Evolutionary conservation across 2,888 invertebrate genomes (phyloP), one percentile per base, ranked within the genome.

Genomic region (Apamea sordens): DNA sequence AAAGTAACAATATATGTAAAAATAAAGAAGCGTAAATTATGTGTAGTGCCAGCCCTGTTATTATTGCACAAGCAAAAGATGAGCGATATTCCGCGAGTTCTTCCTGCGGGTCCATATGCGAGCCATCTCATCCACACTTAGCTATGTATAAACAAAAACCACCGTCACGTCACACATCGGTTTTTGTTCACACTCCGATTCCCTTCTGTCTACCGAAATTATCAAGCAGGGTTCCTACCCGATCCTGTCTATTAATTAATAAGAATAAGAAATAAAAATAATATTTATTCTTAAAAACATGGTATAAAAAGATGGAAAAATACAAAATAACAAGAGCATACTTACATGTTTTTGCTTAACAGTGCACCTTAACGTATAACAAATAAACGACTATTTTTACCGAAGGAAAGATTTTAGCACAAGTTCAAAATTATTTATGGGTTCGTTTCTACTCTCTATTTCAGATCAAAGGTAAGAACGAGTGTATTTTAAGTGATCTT

Each of bases 61-160:
- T 93, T 93, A 95, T 96, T 95, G 95, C 95, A 95, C 94, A 96
- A 94, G 95, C 94, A 95, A 94, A 95, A 94, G 92, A 91, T 91
- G 92, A 92, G 93, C 90, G 93, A 93, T 94, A 94, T 95, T 94
- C 93, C 92, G 93, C 94, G 92, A 93, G 92, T 89, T 92, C 93
- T 94, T 95, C 94, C 94, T 93, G 93, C 88, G 89, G 90, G 93
- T 93, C 96, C 96, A 95, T 94, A 93, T 96, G 96, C 91, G 94
- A 93, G 89, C 87, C 92, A 83, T 93, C 94, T 93, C 94, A 89
- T 91, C 91, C 91, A 86, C 79, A 88, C 89, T 87, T 85, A 85
- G 83, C 93, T 92, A 93, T 83, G 93, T 93, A 93, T 93, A 95
- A 95, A 95, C 95, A 95, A 94, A 95, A 95, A 95, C 94, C 94